Conservation (phyloP, 2,888 invertebrate genomes). For the Nomada goodeniana region DNA sequence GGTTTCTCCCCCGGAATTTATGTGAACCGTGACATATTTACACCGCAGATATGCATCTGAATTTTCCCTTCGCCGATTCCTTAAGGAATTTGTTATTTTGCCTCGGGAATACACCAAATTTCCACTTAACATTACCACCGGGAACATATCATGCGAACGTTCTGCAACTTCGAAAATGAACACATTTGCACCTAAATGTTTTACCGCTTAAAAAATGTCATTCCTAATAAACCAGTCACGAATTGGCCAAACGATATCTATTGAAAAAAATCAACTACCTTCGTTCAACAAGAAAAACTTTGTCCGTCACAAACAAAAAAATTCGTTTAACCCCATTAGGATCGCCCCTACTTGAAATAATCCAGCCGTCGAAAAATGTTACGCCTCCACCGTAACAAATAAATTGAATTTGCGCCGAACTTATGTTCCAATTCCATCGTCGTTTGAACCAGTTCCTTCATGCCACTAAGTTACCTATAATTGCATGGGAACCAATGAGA, state of each 20-base stretch:
- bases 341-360: not conserved
- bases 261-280: too few relatives aligned
- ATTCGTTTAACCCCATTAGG: not conserved
- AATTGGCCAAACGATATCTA: too few relatives aligned
- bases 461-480: not conserved
- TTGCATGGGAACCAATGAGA: not conserved
- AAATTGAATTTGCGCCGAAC: too few relatives aligned
- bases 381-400: too few relatives aligned
- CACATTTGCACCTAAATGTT: not conserved
- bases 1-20: constrained; percentile 18
- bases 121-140: not conserved
- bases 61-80: constrained; percentile 17
- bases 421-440: too few relatives aligned
- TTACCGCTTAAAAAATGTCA: not conserved
- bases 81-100: constrained; percentile 33
- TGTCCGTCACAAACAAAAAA: too few relatives aligned
- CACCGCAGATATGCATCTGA: constrained; percentile 18
- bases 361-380: too few relatives aligned
- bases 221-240: too few relatives aligned
- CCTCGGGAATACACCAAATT: not conserved
- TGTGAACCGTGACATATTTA: constrained; percentile 10
- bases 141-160: not conserved
- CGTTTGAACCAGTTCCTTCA: too few relatives aligned
- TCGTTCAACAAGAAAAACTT: too few relatives aligned
- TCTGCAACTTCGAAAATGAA: not conserved